Conservation (phyloP, 1,140 invertebrate genomes). For the Dinothrombium tinctorium region DNA sequence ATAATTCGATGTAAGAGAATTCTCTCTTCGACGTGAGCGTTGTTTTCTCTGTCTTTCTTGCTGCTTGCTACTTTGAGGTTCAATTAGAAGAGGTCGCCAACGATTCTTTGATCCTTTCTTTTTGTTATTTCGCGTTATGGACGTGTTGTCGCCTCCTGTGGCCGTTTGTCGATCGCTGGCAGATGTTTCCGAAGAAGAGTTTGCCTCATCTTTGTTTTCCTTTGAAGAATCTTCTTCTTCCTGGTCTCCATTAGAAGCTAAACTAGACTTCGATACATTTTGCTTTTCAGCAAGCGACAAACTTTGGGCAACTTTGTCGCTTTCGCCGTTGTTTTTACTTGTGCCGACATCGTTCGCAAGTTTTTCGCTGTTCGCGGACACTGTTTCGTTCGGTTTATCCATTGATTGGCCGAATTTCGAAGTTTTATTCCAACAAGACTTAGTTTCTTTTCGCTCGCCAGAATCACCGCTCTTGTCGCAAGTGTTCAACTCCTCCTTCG, state of each 20-base stretch:
- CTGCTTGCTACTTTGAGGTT: neutral
- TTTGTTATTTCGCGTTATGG: neutral
- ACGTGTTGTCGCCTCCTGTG: neutral
- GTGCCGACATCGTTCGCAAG: no score
- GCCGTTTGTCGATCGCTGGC: no score
- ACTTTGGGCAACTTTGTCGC: neutral
- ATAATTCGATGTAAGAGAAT: neutral
- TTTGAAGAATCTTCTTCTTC: no score
- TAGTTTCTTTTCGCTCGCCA: no score
- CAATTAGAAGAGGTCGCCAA: neutral
- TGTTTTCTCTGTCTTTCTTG: neutral
- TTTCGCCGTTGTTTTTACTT: neutral
- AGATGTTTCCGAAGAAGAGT: no score
- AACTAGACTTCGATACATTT: no score
- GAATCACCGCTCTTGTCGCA: no score
- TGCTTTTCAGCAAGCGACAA: neutral
- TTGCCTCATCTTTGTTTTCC: neutral
- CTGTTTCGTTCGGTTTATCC: no score
- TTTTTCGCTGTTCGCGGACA: no score
- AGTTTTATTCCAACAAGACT: no score
- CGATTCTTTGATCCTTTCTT: constrained; percentile 1
- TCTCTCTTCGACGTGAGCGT: neutral
- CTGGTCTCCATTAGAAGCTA: neutral
- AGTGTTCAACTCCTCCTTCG: no score
- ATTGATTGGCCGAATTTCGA: no score